Evolutionary conservation across 1,140 invertebrate genomes (phyloP).

Genomic region (Battus philenor): DNA sequence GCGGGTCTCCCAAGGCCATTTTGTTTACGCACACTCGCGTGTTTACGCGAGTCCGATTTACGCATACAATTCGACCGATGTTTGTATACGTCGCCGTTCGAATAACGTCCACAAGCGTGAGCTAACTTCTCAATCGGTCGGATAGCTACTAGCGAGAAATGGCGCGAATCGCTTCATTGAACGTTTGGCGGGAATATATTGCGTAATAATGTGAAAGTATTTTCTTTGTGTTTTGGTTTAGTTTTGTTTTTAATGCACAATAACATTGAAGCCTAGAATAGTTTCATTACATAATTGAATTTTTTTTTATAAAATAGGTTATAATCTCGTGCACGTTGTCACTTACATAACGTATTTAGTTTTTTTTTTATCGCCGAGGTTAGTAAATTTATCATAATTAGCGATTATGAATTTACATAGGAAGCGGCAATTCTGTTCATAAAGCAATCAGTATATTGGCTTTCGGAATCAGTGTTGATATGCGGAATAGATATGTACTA

Average conservation of each 20-base stretch:
- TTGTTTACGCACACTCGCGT: slow-evolving; percentile 64
- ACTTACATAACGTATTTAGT: slow-evolving; percentile 2
- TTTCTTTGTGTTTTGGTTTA: slow-evolving; percentile 26
- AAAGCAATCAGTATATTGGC: too few species aligned
- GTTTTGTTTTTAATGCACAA: neutral
- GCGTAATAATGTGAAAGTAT: slow-evolving; percentile 59
- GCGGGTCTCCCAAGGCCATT: slow-evolving; percentile 59
- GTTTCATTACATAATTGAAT: too few species aligned
- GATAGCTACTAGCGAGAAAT: slow-evolving; percentile 42
- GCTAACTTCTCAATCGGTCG: slow-evolving; percentile 34
- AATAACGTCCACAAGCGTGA: slow-evolving; percentile 20
- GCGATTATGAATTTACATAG: too few species aligned
- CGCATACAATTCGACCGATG: slow-evolving; percentile 35
- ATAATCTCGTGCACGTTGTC: slow-evolving; percentile 2
- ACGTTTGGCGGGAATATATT: slow-evolving; percentile 63
- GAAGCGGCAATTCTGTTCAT: too few species aligned
- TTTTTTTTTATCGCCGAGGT: slow-evolving; percentile 1
- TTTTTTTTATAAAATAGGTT: too few species aligned
- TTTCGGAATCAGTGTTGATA: too few species aligned
- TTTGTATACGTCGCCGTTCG: slow-evolving; percentile 21
- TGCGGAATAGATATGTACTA: too few species aligned
- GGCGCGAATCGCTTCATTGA: slow-evolving; percentile 71
- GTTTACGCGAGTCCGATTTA: slow-evolving; percentile 43
- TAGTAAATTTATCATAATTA: too few species aligned
- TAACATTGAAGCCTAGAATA: neutral